phyloP scores from a whole-genome alignment of 2,888 invertebrate species.

The Lasioglossum vierecki region DNA sequence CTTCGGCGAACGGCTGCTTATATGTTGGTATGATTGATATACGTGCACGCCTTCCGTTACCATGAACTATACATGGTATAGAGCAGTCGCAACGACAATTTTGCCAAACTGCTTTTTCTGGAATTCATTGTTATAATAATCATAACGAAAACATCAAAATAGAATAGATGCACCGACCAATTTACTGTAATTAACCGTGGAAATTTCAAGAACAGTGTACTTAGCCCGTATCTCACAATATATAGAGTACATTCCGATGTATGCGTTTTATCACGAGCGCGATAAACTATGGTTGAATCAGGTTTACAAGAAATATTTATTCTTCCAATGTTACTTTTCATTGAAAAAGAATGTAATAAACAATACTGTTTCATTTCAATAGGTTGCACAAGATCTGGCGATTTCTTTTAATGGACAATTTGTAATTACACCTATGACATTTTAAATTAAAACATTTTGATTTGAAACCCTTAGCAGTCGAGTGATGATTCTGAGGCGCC shows the following conservation, averaged over 20 bases:
- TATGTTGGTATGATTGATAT: neutral
- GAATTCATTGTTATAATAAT: neutral
- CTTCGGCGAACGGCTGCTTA: slow-evolving; percentile 18
- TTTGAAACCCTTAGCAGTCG: too few species aligned
- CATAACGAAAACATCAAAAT: neutral
- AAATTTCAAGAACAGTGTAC: neutral
- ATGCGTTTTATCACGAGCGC: neutral
- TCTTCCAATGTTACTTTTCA: neutral
- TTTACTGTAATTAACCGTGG: neutral
- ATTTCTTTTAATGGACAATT: neutral
- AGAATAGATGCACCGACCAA: neutral
- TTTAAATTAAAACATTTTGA: too few species aligned
- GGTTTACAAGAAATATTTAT: neutral
- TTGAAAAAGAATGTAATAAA: neutral
- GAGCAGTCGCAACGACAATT: neutral
- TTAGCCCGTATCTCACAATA: neutral
- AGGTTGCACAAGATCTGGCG: neutral
- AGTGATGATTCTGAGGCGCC: too few species aligned
- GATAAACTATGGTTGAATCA: neutral
- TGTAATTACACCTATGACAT: neutral
- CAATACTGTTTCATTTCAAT: neutral
- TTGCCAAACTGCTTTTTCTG: neutral
- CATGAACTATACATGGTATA: slow-evolving; percentile 30
- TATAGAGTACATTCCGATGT: neutral
- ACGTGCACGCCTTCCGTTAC: slow-evolving; percentile 44